Percentiles rank a stretch among this genome's conserved stretches.
Conservation (phyloP, 2,797 vertebrate species). For the Gorsachius magnificus region DNA sequence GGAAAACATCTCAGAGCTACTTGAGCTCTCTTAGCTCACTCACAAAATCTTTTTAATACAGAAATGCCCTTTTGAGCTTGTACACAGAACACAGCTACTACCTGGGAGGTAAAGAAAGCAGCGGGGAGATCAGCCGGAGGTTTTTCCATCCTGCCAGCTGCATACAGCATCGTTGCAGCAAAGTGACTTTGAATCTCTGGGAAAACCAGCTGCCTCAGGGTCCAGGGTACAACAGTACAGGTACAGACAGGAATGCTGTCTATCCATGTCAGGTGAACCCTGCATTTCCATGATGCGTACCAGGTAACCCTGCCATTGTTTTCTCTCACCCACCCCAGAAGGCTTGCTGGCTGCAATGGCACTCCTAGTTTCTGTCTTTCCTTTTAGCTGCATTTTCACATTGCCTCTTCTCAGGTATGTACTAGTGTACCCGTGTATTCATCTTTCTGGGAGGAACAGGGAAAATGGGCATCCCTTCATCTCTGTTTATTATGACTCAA, state of each 20-base stretch:
- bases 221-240: neutral
- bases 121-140: neutral
- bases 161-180: neutral
- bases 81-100: neutral
- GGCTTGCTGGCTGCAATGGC: neutral
- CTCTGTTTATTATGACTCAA: neutral
- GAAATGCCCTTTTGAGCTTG: neutral
- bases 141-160: neutral
- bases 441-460: neutral
- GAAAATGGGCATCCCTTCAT: neutral
- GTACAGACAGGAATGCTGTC: neutral
- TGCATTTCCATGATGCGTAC: neutral
- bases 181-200: neutral
- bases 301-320: neutral
- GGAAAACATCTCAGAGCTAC: neutral
- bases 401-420: neutral
- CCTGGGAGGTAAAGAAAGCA: neutral
- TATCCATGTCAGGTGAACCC: neutral
- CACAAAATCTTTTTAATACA: neutral
- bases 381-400: neutral
- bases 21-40: neutral
- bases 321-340: neutral
- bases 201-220: neutral
- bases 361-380: neutral
- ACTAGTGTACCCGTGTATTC: too few relatives aligned